phyloP scores from a whole-genome alignment of 2,888 invertebrate genomes.

The Eurytoma adleriae region DNA sequence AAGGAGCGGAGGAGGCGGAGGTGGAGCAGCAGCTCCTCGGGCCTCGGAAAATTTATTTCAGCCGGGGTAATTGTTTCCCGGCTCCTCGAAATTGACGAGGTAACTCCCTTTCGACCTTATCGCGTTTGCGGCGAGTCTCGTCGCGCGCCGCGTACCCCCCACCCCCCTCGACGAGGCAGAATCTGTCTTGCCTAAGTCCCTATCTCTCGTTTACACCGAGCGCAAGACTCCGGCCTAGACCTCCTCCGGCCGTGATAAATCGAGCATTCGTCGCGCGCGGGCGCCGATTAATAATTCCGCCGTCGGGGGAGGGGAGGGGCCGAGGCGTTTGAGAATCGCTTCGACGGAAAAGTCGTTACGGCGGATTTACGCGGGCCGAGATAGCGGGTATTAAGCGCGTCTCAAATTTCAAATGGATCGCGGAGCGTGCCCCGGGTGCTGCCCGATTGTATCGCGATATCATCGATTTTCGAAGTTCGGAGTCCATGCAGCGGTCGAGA shows the following conservation, averaged over 20 bases:
- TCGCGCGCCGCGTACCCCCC: conserved; percentile 6
- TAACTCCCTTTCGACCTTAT: conserved; percentile 30
- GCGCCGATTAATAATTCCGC: conserved; percentile 19
- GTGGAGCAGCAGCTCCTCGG: background rate
- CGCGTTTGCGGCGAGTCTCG: conserved; percentile 37
- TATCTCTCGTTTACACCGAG: conserved; percentile 12
- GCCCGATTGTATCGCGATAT: no score
- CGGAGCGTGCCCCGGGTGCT: no score
- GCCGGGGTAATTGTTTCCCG: conserved; percentile 37
- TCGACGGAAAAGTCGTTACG: conserved; percentile 5
- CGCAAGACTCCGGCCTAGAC: conserved; percentile 1
- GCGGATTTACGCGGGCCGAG: background rate
- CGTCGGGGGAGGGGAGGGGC: no score
- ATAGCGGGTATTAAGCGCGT: no score
- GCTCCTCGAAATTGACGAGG: conserved; percentile 37
- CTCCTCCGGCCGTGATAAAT: conserved; percentile 3
- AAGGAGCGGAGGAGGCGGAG: no score
- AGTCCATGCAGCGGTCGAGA: no score
- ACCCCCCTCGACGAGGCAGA: background rate
- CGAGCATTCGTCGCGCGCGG: background rate
- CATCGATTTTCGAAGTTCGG: no score
- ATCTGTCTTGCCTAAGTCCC: conserved; percentile 38
- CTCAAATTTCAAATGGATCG: no score
- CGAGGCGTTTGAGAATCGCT: background rate
- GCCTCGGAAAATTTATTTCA: conserved; percentile 32